Percentiles rank a stretch among this genome's conserved stretches.
These are phyloP conservation scores for Perizoma affinitatum DNA, from an alignment of 2,888 invertebrate genomes.

Conservation along the genomic window DNA sequence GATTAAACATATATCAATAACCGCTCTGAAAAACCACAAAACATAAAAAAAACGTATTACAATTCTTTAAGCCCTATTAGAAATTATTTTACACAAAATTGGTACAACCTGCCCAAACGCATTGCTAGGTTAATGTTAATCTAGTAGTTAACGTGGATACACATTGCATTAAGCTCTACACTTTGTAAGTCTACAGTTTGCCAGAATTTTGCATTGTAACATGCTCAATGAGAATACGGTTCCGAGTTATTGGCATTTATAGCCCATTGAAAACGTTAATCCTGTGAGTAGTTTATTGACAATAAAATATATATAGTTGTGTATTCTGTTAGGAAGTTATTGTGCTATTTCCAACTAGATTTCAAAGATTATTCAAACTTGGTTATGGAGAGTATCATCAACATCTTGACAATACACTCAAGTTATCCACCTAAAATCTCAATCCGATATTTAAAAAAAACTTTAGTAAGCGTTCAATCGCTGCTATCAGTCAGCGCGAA, in stretches of 20 bases:
- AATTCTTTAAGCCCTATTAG: background rate
- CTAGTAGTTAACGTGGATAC: too few species aligned
- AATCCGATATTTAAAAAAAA: background rate
- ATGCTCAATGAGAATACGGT: background rate
- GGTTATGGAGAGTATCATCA: constrained; percentile 3
- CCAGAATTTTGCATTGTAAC: background rate
- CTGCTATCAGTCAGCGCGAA: constrained; percentile 16
- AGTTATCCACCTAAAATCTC: too few species aligned
- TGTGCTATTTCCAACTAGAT: constrained; percentile 3
- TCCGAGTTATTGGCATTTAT: constrained; percentile 24
- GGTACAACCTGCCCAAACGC: too few species aligned
- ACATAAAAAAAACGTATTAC: background rate
- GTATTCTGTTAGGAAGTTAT: constrained; percentile 14
- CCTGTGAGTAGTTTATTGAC: constrained; percentile 32
- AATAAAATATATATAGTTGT: constrained; percentile 30
- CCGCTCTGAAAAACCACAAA: too few species aligned
- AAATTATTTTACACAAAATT: too few species aligned
- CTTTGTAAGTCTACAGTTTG: background rate
- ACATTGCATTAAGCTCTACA: too few species aligned
- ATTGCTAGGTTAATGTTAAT: too few species aligned
- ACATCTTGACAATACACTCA: background rate
- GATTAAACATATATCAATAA: too few species aligned
- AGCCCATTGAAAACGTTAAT: constrained; percentile 11
- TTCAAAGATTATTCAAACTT: constrained; percentile 12
- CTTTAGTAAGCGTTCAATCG: background rate